These are phyloP conservation scores for Chironomus tentans DNA, from an alignment of 2,888 invertebrate genomes.

Conservation along the genomic window DNA sequence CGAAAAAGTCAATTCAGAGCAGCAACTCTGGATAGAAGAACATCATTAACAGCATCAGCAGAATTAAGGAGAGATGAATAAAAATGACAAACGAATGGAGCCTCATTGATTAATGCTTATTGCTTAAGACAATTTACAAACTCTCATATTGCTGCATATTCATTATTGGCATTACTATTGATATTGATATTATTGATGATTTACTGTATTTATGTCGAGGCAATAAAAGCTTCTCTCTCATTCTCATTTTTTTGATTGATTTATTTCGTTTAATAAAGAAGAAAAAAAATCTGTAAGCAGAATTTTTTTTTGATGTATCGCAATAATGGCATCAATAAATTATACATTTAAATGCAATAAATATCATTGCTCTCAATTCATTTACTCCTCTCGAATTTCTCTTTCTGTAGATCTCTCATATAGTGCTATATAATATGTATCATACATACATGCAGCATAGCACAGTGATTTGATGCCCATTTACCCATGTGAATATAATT, in stretches of 20 bases:
- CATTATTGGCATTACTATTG: background rate
- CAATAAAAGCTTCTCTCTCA: background rate
- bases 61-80: background rate
- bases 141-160: background rate
- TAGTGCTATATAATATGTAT: too few relatives aligned
- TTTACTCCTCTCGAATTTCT: background rate
- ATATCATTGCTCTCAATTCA: background rate
- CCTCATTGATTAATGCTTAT: background rate
- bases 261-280: constrained; percentile 6
- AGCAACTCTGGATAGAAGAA: too few relatives aligned
- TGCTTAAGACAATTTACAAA: background rate
- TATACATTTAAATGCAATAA: constrained; percentile 11
- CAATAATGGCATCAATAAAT: constrained; percentile 15
- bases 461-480: too few relatives aligned
- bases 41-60: too few relatives aligned
- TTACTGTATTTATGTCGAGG: background rate
- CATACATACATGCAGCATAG: too few relatives aligned
- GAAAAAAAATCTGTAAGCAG: background rate
- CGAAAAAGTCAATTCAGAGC: too few relatives aligned
- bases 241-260: constrained; percentile 1
- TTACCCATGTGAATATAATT: too few relatives aligned
- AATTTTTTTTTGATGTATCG: constrained; percentile 12
- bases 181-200: background rate
- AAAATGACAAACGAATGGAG: background rate
- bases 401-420: background rate